phyloP scores from a whole-genome alignment of 2,888 invertebrate species.

The Nemurella pictetii region DNA sequence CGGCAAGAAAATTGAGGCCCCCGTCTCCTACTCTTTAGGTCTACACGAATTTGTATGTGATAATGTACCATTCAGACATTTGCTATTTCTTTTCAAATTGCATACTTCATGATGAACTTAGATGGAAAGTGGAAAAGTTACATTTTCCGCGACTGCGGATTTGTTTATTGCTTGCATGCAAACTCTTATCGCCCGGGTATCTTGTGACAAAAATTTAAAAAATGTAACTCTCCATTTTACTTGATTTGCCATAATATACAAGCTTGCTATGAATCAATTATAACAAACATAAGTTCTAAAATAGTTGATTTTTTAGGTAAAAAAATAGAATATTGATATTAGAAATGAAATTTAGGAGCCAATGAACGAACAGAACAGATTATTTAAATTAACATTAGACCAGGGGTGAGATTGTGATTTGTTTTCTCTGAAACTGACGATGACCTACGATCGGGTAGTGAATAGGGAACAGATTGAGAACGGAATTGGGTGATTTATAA shows the following conservation, averaged over 20 bases:
- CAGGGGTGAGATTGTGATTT: too few relatives aligned
- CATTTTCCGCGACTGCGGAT: background rate
- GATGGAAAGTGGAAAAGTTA: background rate
- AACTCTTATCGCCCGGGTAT: too few relatives aligned
- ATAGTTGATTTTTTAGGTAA: background rate
- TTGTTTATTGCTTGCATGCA: background rate
- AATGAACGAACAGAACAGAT: background rate
- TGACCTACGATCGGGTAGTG: too few relatives aligned
- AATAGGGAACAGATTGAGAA: too few relatives aligned
- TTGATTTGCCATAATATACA: background rate
- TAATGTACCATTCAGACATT: background rate
- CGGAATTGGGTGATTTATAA: too few relatives aligned
- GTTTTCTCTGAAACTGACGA: too few relatives aligned
- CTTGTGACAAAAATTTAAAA: too few relatives aligned
- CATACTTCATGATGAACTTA: background rate
- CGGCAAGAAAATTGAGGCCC: background rate
- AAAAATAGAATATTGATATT: background rate
- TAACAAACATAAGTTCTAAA: background rate
- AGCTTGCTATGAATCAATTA: background rate
- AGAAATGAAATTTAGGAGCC: background rate
- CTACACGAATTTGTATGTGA: background rate
- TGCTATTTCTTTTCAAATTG: background rate
- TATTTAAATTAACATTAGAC: too few relatives aligned
- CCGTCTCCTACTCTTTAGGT: background rate
- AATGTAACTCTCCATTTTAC: background rate